Conservation (phyloP, 1,140 invertebrate genomes). For the Saccostrea echinata region DNA sequence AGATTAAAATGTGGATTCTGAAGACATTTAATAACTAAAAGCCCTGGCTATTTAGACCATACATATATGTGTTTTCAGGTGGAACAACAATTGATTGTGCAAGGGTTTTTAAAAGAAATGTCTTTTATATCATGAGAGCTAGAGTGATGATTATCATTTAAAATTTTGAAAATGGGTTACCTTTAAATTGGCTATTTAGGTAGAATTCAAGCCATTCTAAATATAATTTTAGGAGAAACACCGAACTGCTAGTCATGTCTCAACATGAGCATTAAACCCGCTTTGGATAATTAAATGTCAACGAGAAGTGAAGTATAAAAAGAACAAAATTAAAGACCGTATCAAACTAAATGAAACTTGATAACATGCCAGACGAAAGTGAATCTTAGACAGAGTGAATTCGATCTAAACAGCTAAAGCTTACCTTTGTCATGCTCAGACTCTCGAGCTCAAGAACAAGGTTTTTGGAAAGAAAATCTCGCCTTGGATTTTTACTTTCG, state of each 20-base stretch:
- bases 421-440: slow-evolving; percentile 33
- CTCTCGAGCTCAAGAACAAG: slow-evolving; percentile 25
- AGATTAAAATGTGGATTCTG: slow-evolving; percentile 1
- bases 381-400: slow-evolving; percentile 31
- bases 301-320: slow-evolving; percentile 24
- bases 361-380: slow-evolving; percentile 26
- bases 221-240: background rate
- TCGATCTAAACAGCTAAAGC: slow-evolving; percentile 28
- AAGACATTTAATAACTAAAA: background rate
- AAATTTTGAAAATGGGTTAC: background rate
- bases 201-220: background rate
- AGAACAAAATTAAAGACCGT: background rate
- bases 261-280: background rate
- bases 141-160: slow-evolving; percentile 16
- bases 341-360: background rate
- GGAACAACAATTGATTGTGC: slow-evolving; percentile 1
- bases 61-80: background rate
- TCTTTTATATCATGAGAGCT: background rate
- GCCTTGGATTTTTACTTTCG: background rate
- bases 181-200: background rate
- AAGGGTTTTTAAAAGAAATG: background rate
- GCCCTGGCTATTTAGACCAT: background rate
- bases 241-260: background rate
- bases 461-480: slow-evolving; percentile 33
- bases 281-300: slow-evolving; percentile 28